A percentile compares a stretch with the other conserved stretches of the same genome.
Evolutionary conservation across 2,888 invertebrate species (phyloP).

Genomic region (Nomada ruficornis): DNA sequence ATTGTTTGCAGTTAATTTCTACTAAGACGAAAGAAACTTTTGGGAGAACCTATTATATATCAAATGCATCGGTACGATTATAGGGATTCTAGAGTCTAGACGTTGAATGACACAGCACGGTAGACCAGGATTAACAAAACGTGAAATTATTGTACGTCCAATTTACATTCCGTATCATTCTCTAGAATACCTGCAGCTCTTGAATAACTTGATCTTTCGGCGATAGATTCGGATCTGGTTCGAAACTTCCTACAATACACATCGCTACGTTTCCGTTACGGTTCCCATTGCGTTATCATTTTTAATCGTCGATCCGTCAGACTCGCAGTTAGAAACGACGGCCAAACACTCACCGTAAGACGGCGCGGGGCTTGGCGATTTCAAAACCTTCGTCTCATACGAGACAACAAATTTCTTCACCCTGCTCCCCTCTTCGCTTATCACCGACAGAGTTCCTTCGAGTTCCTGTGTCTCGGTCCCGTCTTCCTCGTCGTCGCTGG

Average conservation of each 20-base stretch:
- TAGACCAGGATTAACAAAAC: constrained; percentile 6
- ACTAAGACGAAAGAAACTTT: too few relatives aligned
- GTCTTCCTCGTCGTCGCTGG: constrained; percentile 71
- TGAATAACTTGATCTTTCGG: constrained; percentile 83
- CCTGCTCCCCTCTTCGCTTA: constrained; percentile 78
- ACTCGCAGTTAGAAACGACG: neutral
- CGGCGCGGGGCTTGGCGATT: constrained; percentile 79
- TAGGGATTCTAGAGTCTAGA: neutral
- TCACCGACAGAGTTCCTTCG: constrained; percentile 79
- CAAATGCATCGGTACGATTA: constrained; percentile 3
- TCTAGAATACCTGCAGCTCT: constrained; percentile 80
- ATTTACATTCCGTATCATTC: constrained; percentile 54
- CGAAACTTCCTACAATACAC: constrained; percentile 81
- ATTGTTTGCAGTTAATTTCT: too few relatives aligned
- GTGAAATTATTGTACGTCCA: constrained; percentile 32
- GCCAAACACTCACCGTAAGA: constrained; percentile 75
- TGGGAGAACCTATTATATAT: too few relatives aligned
- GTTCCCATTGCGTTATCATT: constrained; percentile 1
- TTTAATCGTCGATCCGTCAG: neutral
- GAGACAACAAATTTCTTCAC: constrained; percentile 82
- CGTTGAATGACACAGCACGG: neutral
- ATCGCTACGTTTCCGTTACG: constrained; percentile 38
- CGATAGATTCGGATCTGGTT: constrained; percentile 81
- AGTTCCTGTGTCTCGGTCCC: constrained; percentile 76
- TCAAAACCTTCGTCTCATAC: constrained; percentile 80